A percentile compares a stretch with the other conserved stretches of the same genome.
Evolutionary conservation across 2,113 vertebrate species (phyloP).

Genomic region (Herpetotheres cachinnans): DNA sequence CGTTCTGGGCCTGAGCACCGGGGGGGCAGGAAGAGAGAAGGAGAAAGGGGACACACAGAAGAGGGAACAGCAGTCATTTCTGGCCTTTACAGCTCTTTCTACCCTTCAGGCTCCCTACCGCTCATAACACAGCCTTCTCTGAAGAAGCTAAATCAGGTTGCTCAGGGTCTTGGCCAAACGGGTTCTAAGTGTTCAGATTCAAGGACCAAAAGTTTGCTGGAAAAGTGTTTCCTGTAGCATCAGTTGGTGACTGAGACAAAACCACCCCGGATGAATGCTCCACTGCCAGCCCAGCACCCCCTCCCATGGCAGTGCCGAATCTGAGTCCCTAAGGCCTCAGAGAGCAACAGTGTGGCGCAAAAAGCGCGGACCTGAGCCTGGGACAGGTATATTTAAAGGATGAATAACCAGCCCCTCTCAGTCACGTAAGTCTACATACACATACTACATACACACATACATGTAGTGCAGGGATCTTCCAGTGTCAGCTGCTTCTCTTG

Average conservation of each 20-base stretch:
- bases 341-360: not conserved
- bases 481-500: not conserved
- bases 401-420: not conserved
- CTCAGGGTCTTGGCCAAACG: not conserved
- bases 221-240: not conserved
- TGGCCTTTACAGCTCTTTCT: not conserved
- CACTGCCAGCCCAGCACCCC: not conserved
- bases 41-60: not conserved
- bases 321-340: not conserved
- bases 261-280: not conserved
- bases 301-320: not conserved
- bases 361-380: not conserved
- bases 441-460: too few species aligned
- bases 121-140: not conserved
- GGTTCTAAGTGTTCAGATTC: not conserved
- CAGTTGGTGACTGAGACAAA: not conserved
- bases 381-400: not conserved
- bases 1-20: constrained; percentile 82
- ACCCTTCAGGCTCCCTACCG: not conserved
- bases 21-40: not conserved
- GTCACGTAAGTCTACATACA: not conserved
- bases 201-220: not conserved
- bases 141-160: not conserved
- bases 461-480: not conserved
- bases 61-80: not conserved